phyloP scores from a whole-genome alignment of 2,113 vertebrate genomes.

The Trichechus manatus region DNA sequence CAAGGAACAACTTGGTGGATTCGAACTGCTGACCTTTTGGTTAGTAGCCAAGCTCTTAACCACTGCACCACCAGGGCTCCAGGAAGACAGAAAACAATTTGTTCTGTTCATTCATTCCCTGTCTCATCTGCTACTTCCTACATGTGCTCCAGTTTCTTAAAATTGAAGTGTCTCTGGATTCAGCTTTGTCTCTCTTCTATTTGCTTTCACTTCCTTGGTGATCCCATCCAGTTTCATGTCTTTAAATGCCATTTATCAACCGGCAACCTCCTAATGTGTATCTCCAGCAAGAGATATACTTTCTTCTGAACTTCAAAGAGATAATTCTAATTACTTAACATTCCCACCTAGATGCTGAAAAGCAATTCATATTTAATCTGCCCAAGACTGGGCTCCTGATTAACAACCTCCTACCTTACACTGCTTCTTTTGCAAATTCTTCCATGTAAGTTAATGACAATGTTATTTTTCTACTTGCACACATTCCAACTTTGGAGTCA shows the following conservation, averaged over 20 bases:
- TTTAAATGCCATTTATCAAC: constrained; percentile 6
- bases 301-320: neutral
- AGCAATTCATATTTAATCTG: neutral
- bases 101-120: neutral
- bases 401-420: neutral
- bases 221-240: neutral
- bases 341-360: neutral
- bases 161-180: neutral
- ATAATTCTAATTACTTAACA: neutral
- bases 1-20: too few relatives aligned
- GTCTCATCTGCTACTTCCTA: neutral
- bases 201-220: neutral
- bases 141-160: neutral
- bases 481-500: neutral
- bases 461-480: neutral
- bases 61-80: neutral
- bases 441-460: neutral
- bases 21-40: too few relatives aligned
- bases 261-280: neutral
- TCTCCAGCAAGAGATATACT: neutral
- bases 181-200: neutral
- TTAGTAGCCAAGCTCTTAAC: too few relatives aligned
- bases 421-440: neutral
- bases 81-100: neutral
- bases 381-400: neutral